Evolutionary conservation across 2,888 invertebrate species (phyloP), one percentile per base, ranked within the genome.

Genomic region (Tortrix viridana): DNA sequence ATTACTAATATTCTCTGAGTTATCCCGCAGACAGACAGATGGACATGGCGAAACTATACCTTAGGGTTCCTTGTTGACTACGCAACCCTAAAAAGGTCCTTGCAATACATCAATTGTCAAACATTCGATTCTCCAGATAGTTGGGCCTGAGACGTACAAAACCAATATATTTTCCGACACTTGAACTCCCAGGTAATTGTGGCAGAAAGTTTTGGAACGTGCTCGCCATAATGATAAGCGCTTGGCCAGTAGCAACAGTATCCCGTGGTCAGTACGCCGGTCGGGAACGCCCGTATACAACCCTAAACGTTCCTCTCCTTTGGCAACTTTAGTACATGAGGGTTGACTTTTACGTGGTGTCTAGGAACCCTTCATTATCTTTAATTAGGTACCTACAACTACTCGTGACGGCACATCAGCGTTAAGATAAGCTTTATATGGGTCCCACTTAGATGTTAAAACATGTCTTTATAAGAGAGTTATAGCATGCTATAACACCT

Each of bases 121-220:
- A 73, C 79, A 81, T 85, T 82, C 81, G 81, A 86, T 86, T 84
- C 79, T 74, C 73, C 65, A 70, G 79, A 82, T 79, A 82, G 84
- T 82, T 82, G 75, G 76, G 77, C 76, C 74, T 71, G 79, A 84
- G 80, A 82, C 81, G 82, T 85, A 87, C 84, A 88, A 88, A 87
- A 86, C 88, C 87, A 88, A 90, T 90, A 90, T 89, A 91, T 89
- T 89, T 89, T 86, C 89, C 89, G 86, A 89, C 91, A 91, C 90
- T 91, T 89, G 86, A 89, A 88, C 89, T 90, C 85, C 82, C 91
- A 92, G 92, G 92, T 92, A 90, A 92, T 91, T 92, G 92, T 89
- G 90, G 91, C 85, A 87, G 88, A 90, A 92, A 92, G 87, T 90
- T 92, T 89, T 78, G 77, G 81, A 80, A 86, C 90, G 90, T 87